Percentiles rank a stretch among this genome's conserved stretches.
Conservation (phyloP, 2,113 vertebrate genomes). For the Forbesichthys papilliferus region DNA sequence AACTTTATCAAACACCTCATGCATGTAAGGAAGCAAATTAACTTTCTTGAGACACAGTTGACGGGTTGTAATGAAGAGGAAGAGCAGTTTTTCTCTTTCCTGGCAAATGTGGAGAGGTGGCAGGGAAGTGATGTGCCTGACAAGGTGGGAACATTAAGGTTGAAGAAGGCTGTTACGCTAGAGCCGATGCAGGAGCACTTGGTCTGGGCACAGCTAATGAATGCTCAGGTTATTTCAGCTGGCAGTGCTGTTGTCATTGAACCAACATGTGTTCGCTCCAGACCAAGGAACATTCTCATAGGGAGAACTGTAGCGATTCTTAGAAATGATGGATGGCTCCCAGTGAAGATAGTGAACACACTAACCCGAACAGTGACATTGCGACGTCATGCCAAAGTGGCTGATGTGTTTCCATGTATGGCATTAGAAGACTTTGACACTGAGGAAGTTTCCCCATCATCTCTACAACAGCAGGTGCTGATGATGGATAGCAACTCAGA, state of each 20-base stretch:
- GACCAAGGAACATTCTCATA: slow-evolving; percentile 11
- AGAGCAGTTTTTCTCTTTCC: neutral
- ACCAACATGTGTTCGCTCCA: neutral
- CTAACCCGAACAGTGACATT: no score
- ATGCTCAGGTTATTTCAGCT: slow-evolving; percentile 3
- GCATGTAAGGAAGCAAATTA: neutral
- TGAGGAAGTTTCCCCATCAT: no score
- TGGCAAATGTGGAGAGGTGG: slow-evolving; percentile 4
- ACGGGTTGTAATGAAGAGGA: neutral
- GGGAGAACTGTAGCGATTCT: slow-evolving; percentile 24
- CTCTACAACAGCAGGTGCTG: no score
- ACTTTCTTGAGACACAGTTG: neutral
- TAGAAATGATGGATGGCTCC: no score
- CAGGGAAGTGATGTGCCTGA: neutral
- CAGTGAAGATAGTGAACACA: no score
- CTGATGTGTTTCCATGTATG: no score
- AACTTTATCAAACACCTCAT: slow-evolving; percentile 21
- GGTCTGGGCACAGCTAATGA: slow-evolving; percentile 23
- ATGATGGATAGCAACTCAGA: no score
- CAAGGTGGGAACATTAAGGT: slow-evolving; percentile 9
- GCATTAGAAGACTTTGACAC: no score
- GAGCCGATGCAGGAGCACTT: slow-evolving; percentile 30
- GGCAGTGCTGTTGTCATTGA: slow-evolving; percentile 32
- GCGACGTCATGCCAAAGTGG: no score
- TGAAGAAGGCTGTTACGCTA: slow-evolving; percentile 26